Base-by-base conservation (phyloP, 2,797 vertebrate genomes). In the Adelosebastes latens region DNA sequence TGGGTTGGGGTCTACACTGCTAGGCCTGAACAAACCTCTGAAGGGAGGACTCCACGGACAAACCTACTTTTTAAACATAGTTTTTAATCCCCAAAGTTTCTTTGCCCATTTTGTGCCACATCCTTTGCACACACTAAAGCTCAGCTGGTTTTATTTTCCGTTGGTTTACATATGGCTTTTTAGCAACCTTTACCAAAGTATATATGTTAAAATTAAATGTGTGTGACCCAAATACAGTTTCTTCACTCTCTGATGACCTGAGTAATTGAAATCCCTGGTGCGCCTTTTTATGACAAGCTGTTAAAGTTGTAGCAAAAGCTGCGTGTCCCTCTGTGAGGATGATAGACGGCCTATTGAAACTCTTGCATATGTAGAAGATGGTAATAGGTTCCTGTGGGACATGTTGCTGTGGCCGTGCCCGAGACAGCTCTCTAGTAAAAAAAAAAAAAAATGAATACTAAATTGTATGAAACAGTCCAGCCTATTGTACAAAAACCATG, bases 371-470 rank as follows among this genome's bases (percentile, higher is more conserved):
- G 90, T 85, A 93, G 89, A 87, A 81, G 89, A 91, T 90, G 87
- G 82, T 93, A 94, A 94, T 94, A 93, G 88, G 92, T 66, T 93
- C 93, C 93, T 92, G 87, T 88, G 93, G 93, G 93, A 94, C 83
- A 22, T 79, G 88, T 89, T 87, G 88, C 89, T 75, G 73, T 81
- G 86, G 77, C 70, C 42, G 5, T 69, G 77, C 59, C 84, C 27
- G 18, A 73, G 85, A 81, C 60, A 8, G 72, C 85, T 79, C 66
- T 79, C 73, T 80, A 64, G 65, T 89, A 76, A 53, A 83, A 46
- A 69, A n/a, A 79, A 82, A 64, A 16, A 79, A 70, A 79, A 78
- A 69, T 2, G 79, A 89, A 90, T 88, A 64, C 53, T 86, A 85
- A 87, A 92, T 92, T 77, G 49, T 62, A 66, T 79, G 74, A 89